phyloP scores from a whole-genome alignment of 1,140 invertebrate genomes.

The Grapholita molesta region DNA sequence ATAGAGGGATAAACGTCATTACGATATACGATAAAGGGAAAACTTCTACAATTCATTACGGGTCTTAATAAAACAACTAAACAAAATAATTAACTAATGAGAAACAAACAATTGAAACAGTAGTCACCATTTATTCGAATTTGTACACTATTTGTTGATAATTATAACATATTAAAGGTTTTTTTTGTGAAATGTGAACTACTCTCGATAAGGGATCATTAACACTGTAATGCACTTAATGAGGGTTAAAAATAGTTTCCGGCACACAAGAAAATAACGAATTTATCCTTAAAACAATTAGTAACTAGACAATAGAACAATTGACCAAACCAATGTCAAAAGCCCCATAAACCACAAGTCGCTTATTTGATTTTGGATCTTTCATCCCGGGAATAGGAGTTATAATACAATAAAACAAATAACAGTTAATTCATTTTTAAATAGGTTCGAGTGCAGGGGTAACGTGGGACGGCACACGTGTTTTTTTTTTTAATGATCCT shows the following conservation, averaged over 20 bases:
- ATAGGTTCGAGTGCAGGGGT: neutral
- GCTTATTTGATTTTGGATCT: neutral
- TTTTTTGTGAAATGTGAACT: neutral
- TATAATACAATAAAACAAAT: neutral
- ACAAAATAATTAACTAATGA: neutral
- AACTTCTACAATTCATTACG: neutral
- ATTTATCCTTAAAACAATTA: conserved; percentile 1
- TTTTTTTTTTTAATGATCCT: conserved; percentile 9
- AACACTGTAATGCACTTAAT: conserved; percentile 1
- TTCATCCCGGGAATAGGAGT: neutral
- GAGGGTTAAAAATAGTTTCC: neutral
- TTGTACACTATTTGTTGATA: neutral
- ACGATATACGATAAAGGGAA: too few relatives aligned
- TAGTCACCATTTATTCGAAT: too few relatives aligned
- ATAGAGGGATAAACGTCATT: too few relatives aligned
- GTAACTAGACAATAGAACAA: conserved; percentile 3
- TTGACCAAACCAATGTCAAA: neutral
- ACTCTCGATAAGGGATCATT: neutral
- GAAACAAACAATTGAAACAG: neutral
- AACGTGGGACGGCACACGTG: neutral
- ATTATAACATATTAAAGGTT: neutral
- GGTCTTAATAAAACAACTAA: neutral
- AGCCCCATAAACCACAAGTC: neutral
- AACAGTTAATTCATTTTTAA: neutral
- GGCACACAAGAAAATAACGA: neutral